Percentiles rank a stretch among this genome's conserved stretches.
phyloP scores from a whole-genome alignment of 2,797 vertebrate genomes.

The Petrocephalus schoutedeni region DNA sequence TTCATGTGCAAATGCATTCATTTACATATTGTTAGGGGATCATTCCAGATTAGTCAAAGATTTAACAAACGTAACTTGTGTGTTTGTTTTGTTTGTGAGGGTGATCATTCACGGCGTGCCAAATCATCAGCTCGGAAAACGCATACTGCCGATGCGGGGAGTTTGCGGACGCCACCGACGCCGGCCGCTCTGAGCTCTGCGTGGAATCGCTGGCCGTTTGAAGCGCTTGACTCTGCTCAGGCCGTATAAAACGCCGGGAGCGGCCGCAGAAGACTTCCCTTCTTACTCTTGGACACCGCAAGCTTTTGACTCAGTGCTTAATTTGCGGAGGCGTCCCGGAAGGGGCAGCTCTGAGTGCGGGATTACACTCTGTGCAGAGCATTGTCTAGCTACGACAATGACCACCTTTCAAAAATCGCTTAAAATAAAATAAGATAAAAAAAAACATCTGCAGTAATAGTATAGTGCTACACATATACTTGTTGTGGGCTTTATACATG shows the following conservation, averaged over 20 bases:
- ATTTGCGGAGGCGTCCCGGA: not conserved
- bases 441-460: slow-evolving; percentile 23
- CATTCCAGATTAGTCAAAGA: slow-evolving; percentile 79
- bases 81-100: slow-evolving; percentile 70
- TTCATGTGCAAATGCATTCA: slow-evolving; percentile 76
- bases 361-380: not conserved
- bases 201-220: not conserved
- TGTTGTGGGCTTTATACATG: slow-evolving; percentile 60
- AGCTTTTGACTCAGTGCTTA: not conserved
- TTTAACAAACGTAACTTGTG: slow-evolving; percentile 81
- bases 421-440: not conserved
- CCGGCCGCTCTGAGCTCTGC: not conserved
- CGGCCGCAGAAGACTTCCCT: not conserved
- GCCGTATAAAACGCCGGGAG: not conserved
- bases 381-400: not conserved
- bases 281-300: not conserved
- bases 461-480: slow-evolving; percentile 49
- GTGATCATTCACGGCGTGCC: slow-evolving; percentile 73
- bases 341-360: not conserved
- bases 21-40: slow-evolving; percentile 82
- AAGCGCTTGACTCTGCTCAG: not conserved
- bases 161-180: not conserved
- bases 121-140: slow-evolving; percentile 64
- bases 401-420: slow-evolving; percentile 30
- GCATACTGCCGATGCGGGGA: slow-evolving; percentile 46